phyloP scores from a whole-genome alignment of 2,888 invertebrate species.

The Diploptera punctata region DNA sequence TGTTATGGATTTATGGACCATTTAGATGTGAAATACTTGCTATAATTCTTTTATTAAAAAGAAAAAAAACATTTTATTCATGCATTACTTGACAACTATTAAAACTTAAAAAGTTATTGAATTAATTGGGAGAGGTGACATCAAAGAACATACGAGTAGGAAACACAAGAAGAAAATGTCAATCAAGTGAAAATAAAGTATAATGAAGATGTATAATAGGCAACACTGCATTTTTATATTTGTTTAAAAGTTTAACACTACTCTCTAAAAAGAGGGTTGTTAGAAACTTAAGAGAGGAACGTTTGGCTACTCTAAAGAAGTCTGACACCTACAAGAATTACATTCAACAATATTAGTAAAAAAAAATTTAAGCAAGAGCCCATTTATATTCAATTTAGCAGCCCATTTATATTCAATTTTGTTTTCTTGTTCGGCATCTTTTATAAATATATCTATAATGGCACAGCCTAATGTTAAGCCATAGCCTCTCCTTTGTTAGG shows the following conservation, averaged over 20 bases:
- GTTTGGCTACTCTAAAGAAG: background rate
- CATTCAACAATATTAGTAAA: background rate
- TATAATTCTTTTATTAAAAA: background rate
- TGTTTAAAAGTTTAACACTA: background rate
- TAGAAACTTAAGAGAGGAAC: background rate
- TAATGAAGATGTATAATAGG: constrained; percentile 30
- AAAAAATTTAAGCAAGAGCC: no score
- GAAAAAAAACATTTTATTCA: background rate
- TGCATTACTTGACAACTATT: constrained; percentile 5
- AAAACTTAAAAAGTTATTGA: background rate
- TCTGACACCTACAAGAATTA: background rate
- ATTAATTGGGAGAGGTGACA: background rate
- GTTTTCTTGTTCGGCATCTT: no score
- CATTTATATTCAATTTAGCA: no score
- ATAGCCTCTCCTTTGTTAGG: no score
- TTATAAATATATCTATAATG: no score
- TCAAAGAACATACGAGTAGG: background rate
- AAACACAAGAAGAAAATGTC: constrained; percentile 1
- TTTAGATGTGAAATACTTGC: constrained; percentile 6
- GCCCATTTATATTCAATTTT: no score
- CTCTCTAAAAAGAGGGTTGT: background rate
- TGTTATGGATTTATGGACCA: constrained; percentile 57
- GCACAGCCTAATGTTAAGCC: no score
- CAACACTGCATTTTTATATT: constrained; percentile 22
- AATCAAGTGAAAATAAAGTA: constrained; percentile 22